Conservation (phyloP, 2,888 invertebrate genomes). For the Apoderus coryli region DNA sequence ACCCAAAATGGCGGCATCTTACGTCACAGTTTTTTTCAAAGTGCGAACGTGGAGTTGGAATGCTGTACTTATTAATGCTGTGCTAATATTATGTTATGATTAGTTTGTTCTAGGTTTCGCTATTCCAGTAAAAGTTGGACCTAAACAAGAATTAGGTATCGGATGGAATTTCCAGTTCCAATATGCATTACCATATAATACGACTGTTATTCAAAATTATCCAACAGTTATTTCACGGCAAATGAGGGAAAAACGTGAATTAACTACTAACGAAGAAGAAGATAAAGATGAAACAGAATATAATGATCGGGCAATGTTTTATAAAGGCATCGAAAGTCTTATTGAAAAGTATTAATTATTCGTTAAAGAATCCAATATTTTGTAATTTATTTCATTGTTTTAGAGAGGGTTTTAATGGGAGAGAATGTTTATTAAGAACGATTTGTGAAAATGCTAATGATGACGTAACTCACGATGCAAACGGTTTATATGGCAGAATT, state of each 20-base stretch:
- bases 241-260: slow-evolving; percentile 18
- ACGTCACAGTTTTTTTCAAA: too few relatives aligned
- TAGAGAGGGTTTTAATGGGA: slow-evolving; percentile 49
- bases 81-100: slow-evolving; percentile 17
- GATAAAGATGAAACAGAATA: slow-evolving; percentile 8
- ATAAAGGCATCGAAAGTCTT: slow-evolving; percentile 25
- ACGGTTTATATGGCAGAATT: slow-evolving; percentile 60
- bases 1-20: neutral
- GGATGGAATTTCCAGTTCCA: slow-evolving; percentile 52
- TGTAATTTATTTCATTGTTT: slow-evolving; percentile 11
- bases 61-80: too few relatives aligned
- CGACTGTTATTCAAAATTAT: slow-evolving; percentile 22
- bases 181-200: slow-evolving; percentile 31
- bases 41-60: too few relatives aligned
- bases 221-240: slow-evolving; percentile 24
- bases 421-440: slow-evolving; percentile 53
- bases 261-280: slow-evolving; percentile 2
- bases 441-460: slow-evolving; percentile 61
- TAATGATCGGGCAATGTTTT: slow-evolving; percentile 26
- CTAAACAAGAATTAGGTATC: slow-evolving; percentile 39
- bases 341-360: slow-evolving; percentile 22
- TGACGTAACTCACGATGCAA: slow-evolving; percentile 42
- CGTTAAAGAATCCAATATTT: neutral
- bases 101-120: slow-evolving; percentile 46
- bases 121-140: slow-evolving; percentile 38